Base-by-base conservation (phyloP, 2,888 invertebrate genomes). In the Lysandra coridon region DNA sequence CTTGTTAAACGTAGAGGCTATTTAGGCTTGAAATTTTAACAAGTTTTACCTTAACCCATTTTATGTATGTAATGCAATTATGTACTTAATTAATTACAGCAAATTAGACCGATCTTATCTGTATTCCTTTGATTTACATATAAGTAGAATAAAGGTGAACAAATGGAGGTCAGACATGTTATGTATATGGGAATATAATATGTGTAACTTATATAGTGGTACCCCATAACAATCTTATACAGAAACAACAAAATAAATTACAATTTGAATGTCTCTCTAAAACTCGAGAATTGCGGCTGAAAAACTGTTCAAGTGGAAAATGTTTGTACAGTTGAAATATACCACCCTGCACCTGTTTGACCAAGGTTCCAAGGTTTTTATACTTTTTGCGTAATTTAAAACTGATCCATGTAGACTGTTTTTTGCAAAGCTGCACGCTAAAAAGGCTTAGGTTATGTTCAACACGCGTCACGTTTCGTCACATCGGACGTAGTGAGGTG, bases 1-100 rank as follows among this genome's bases (percentile, higher is more conserved):
- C 14, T 17, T 60, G n/a, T n/a, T 17, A n/a, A n/a, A 60, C 6
- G 17, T n/a, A n/a, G 2, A 6, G 17, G 6, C 60, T 60, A n/a
- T 60, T 60, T 64, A 80, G 79, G 2, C 69, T 44, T 69, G 69
- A 57, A 64, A 64, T 73, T 78, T 64, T 33, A 64, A 64, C 30
- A 7, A 62, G 12, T 64, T 3, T 4, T 30, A 64, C 64, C 64
- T 64, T 64, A 12, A 64, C 64, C 64, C 64, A 64, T 64, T 64
- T 64, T 30, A 30, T 62, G 62, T 23, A 12, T 7, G 23, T 23
- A 12, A 33, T 12, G 30, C 30, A 30, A 64, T 64, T 64, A 30
- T 33, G 30, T 12, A 10, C 64, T 64, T 64, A 30, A 64, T 64
- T 64, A 64, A 64, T 64, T 64, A 64, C 64, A 12, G 30, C 1